Evolutionary conservation across 1,140 invertebrate species (phyloP), one percentile per base, ranked within the genome.

Genomic region (Oreohelix idahoensis): DNA sequence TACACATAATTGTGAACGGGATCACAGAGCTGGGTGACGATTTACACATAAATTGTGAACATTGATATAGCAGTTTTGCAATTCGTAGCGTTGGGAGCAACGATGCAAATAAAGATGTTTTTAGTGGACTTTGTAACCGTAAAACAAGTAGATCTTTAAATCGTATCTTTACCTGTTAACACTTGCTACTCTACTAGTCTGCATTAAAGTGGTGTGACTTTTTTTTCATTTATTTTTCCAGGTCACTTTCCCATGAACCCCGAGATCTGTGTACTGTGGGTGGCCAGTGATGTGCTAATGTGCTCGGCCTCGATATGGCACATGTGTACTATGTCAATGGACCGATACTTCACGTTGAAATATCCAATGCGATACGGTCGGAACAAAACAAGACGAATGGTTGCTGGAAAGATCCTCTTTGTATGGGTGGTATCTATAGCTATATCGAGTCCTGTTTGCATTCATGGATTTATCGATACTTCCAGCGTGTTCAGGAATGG

Each of bases 241-340:
- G 97, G 97, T 75, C 96, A 96, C 92, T 98, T 97, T 96, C 97
- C 97, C 20, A 95, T 98, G 87, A 96, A 96, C 17, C 94, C 96
- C 70, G 94, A 95, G 58, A 96, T 97, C 95, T 98, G 97, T 93
- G 97, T 97, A 90, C 94, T 98, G 53, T 98, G 98, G 94, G 96
- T 97, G 73, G 97, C 97, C 1, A 97, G 96, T 86, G 97, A 99
- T 92, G 97, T 98, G n/a, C 93, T 98, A 45, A 96, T 97, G 78
- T 98, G 97, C 90, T 97, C 96, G 0, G 96, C 97, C 10, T 97
- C 96, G 88, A 99, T 99, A 89, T 96, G 98, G 95, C 98, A 99
- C 94, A 98, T 99, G 97, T 98, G 97, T 91, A 97, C 97, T 93
- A 98, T 99, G 91, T 97, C 96, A 53, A 94, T 99, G 85, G 97